Evolutionary conservation across 2,888 invertebrate genomes (phyloP).

Genomic region (Corythucha ciliata): DNA sequence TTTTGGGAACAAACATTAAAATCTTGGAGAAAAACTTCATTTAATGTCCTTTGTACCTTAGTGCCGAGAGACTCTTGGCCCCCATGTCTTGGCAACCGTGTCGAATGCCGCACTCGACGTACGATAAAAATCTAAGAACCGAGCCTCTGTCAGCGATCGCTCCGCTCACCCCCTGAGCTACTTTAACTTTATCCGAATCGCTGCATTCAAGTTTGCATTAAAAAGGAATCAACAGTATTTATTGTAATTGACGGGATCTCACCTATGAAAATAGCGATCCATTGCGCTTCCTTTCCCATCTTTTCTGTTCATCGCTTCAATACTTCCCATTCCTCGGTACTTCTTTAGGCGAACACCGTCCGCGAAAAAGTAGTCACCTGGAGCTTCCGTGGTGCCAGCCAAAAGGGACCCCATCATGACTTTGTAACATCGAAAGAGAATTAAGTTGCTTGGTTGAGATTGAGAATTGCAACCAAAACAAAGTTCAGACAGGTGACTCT

Average conservation of each 20-base stretch:
- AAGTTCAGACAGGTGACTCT: no score
- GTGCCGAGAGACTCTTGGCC: slow-evolving; percentile 54
- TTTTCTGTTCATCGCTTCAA: slow-evolving; percentile 96
- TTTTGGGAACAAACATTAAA: no score
- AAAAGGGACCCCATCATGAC: slow-evolving; percentile 99
- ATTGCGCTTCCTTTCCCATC: slow-evolving; percentile 80
- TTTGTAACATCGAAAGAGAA: no score
- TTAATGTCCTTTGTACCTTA: no score
- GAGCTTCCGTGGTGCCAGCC: slow-evolving; percentile 97
- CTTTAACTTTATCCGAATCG: slow-evolving; percentile 89
- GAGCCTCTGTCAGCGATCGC: slow-evolving; percentile 98
- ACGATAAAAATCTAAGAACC: slow-evolving; percentile 88
- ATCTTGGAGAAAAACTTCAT: no score
- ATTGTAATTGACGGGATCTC: no score
- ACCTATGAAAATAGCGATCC: slow-evolving; percentile 62
- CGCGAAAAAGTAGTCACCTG: slow-evolving; percentile 97
- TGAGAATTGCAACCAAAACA: no score
- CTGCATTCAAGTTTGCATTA: no score
- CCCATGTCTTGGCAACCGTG: slow-evolving; percentile 98
- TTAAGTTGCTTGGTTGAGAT: no score
- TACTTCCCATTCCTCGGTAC: slow-evolving; percentile 96
- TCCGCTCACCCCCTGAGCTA: slow-evolving; percentile 97
- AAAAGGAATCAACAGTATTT: no score
- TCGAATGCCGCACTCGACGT: slow-evolving; percentile 87
- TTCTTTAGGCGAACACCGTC: slow-evolving; percentile 97